Evolutionary conservation across 2,797 vertebrate species (phyloP), one percentile per base, ranked within the genome.

Genomic region (Sitta carolinensis): DNA sequence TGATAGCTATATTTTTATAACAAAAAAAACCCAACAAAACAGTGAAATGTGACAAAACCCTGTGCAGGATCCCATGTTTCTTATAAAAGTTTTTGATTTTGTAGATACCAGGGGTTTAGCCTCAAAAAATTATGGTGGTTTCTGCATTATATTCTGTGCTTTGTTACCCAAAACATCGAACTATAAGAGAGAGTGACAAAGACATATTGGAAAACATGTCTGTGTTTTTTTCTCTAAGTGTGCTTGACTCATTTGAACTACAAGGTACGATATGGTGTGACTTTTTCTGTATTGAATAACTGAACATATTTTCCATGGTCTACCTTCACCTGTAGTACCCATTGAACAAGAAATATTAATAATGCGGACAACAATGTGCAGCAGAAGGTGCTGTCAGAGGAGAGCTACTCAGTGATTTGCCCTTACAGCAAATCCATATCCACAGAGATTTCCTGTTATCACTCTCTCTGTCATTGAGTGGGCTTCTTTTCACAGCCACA

Each of bases 181-280:
- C 7, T 8, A 5, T 76, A 51, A 43, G 10, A 95, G 64, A 90
- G 58, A 79, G 92, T 58, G 84, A 66, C 67, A 88, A 63, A 84
- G 77, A 66, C 10, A 48, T 7, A 52, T 0, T 47, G 32, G 61
- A 86, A 94, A 95, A 94, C 7, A 5, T 74, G 19, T 36, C 43
- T 91, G 80, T n/a, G n/a, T 79, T 74, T 95, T 95, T 93, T 96
- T 93, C 79, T 74, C 27, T 64, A n/a, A 38, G 67, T 88, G 76
- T 87, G 42, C 32, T 93, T 93, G 51, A 82, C 66, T 90, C 74
- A 94, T 94, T 96, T 96, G 91, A 96, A 91, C 89, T 91, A 69
- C 69, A 95, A 96, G 52, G 30, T 84, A 87, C 72, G 85, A 81
- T 48, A 23, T 26, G 20, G 45, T 79, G 45, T 87, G 90, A 91